These are phyloP conservation scores for Kryptopterus vitreolus DNA, from an alignment of 2,797 vertebrate genomes.

Conservation along the genomic window DNA sequence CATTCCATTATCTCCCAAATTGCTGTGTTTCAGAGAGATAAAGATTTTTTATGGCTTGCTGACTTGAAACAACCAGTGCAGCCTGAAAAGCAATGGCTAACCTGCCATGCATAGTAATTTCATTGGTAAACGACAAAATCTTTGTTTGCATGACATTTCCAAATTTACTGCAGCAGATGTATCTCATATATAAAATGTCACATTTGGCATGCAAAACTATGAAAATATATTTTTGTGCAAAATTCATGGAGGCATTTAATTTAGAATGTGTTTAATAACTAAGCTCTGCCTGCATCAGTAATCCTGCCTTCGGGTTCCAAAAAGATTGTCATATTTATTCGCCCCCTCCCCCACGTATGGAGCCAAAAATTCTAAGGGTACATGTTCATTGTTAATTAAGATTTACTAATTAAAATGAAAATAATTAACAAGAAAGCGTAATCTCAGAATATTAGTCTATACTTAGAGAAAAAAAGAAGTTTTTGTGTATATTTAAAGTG, in stretches of 20 bases:
- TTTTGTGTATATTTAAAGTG: constrained; percentile 76
- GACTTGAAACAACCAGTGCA: constrained; percentile 98
- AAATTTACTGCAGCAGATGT: constrained; percentile 96
- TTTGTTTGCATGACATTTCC: constrained; percentile 99
- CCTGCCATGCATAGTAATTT: constrained; percentile 97
- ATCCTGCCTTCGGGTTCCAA: constrained; percentile 98
- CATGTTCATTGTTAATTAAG: constrained; percentile 99
- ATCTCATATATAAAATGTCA: constrained; percentile 99
- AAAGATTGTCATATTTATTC: constrained; percentile 99
- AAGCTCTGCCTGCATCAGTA: constrained; percentile 95
- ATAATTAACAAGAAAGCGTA: constrained; percentile 96
- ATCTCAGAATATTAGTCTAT: constrained; percentile 90
- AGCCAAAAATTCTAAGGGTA: constrained; percentile 95
- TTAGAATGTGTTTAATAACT: constrained; percentile 99
- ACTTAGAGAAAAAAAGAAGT: constrained; percentile 89
- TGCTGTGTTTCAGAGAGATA: constrained; percentile 99
- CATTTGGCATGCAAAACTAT: constrained; percentile 99
- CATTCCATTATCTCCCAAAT: constrained; percentile 99
- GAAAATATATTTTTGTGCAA: constrained; percentile 99
- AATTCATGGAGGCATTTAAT: constrained; percentile 99
- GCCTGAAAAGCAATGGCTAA: constrained; percentile 89
- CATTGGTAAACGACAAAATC: constrained; percentile 99
- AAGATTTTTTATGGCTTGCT: constrained; percentile 99
- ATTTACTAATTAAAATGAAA: constrained; percentile 98
- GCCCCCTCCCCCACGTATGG: constrained; percentile 78